phyloP scores from a whole-genome alignment of 2,113 vertebrate species.

The Marcusenius ussheri region DNA sequence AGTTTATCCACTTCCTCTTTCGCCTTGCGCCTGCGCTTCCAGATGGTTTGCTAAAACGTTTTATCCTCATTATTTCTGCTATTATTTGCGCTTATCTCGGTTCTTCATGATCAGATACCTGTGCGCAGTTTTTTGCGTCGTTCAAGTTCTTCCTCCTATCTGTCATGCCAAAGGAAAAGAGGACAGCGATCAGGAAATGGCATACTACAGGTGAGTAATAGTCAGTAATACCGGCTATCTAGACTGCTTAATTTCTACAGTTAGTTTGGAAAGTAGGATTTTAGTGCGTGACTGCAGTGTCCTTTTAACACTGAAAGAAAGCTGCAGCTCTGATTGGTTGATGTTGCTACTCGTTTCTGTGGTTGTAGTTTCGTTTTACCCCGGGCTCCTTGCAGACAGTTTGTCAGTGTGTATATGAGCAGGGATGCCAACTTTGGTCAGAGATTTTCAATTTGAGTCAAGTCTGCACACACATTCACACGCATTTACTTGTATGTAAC shows the following conservation, averaged over 20 bases:
- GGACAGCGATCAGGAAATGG: slow-evolving; percentile 29
- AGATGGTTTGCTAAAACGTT: background rate
- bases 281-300: background rate
- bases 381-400: background rate
- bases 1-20: slow-evolving; percentile 6
- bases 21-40: background rate
- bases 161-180: slow-evolving; percentile 25
- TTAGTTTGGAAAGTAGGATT: background rate
- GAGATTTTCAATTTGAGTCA: no score
- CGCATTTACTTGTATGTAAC: background rate
- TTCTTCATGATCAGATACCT: slow-evolving; percentile 29
- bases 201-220: slow-evolving; percentile 26
- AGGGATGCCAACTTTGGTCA: background rate
- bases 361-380: background rate
- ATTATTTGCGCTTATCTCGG: background rate
- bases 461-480: background rate
- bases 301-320: background rate
- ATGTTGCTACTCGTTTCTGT: background rate
- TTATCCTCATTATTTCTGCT: background rate
- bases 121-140: slow-evolving; percentile 21
- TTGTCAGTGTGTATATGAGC: background rate
- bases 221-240: background rate
- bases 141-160: slow-evolving; percentile 16
- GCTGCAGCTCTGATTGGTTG: background rate
- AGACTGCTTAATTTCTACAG: background rate